A percentile compares a stretch with the other conserved stretches of the same genome.
phyloP scores from a whole-genome alignment of 2,113 vertebrate species.

The Tiliqua scincoides region DNA sequence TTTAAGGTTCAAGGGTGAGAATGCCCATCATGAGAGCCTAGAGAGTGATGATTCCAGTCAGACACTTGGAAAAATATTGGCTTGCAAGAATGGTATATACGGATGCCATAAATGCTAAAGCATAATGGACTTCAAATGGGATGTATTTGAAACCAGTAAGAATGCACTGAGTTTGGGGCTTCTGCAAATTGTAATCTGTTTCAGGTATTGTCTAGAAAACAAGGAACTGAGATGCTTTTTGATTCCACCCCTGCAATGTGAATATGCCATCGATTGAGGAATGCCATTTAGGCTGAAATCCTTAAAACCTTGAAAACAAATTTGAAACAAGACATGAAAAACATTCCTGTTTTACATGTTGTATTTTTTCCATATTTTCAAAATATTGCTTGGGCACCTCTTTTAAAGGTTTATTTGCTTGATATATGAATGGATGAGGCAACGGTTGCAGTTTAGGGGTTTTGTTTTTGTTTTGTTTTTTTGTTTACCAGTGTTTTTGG shows the following conservation, averaged over 20 bases:
- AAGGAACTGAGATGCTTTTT: constrained; percentile 7
- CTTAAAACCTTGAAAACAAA: background rate
- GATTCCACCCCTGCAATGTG: background rate
- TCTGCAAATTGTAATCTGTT: background rate
- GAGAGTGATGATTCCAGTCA: constrained; percentile 1
- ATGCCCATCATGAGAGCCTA: background rate
- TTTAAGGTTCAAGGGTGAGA: constrained; percentile 16
- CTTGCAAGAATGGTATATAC: constrained; percentile 8
- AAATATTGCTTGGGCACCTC: background rate
- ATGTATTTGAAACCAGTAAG: background rate
- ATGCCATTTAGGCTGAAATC: background rate
- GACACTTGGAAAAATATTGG: background rate
- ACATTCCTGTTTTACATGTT: no score
- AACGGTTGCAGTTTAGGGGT: background rate
- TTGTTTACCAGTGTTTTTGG: background rate
- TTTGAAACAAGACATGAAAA: background rate
- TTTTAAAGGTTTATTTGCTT: background rate
- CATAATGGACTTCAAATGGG: background rate
- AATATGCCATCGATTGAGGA: background rate
- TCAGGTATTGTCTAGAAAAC: constrained; percentile 11
- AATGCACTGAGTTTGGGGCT: constrained; percentile 9
- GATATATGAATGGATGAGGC: background rate
- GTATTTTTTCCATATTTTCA: background rate
- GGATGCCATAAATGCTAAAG: background rate
- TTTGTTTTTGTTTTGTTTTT: background rate